Evolutionary conservation across 1,140 invertebrate species (phyloP), one percentile per base, ranked within the genome.

Genomic region (Orius insidiosus): DNA sequence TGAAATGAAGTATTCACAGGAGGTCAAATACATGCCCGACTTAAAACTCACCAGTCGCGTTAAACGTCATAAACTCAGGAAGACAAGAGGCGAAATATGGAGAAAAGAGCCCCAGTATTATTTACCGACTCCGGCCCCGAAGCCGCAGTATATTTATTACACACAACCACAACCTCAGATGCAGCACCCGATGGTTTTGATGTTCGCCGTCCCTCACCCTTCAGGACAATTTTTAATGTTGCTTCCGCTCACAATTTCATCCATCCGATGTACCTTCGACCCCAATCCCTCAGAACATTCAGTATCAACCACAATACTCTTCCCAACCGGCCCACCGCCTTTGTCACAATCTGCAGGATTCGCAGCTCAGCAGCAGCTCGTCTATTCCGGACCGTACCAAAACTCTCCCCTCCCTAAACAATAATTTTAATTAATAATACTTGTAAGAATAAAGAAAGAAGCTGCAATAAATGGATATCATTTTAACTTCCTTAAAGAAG

Each of bases 201-300:
- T 43, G 41, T 31, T 43, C n/a, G 41, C 41, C 19, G 41, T 43
- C 5, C 41, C 41, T 31, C 41, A 43, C n/a, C 41, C 41, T 7
- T 31, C 18, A 11, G 41, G 41, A 18, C 41, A 31, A n/a, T 43
- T 30, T 31, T 4, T 43, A 6, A 43, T 43, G 41, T 16, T 43
- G n/a, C 31, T 14, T 19, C 41, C 41, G 41, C 41, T 2, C 18
- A 43, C 2, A 43, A 43, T 30, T 43, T 43, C 16, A 18, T 43
- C 24, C 18, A 30, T 10, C 41, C 41, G 2, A 24, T 31, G 41
- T 43, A 14, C 24, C 31, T 11, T 30, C 2, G 41, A 16, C 24
- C 41, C 5, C 41, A 9, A 5, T 24, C 4, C 6, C 41, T 43
- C 41, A 43, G 19, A 16, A 16, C 13, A 13, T 16, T 10, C n/a